These are phyloP conservation scores for Centruroides sculpturatus DNA, from an alignment of 1,140 invertebrate genomes.

Conservation along the genomic window DNA sequence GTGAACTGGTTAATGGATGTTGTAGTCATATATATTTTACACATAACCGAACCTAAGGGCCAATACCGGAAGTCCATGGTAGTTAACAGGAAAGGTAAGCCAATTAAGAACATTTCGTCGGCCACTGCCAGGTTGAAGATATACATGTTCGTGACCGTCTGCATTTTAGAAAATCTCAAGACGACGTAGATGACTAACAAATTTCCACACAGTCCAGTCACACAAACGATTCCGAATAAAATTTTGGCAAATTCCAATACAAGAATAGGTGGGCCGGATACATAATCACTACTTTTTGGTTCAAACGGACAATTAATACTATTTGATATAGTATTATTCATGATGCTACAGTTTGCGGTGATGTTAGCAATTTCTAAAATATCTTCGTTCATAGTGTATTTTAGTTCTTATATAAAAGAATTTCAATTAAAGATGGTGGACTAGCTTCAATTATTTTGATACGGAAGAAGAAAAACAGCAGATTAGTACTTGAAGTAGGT, in stretches of 20 bases:
- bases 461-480: too few relatives aligned
- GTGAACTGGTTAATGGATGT: conserved; percentile 94
- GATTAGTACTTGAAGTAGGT: too few relatives aligned
- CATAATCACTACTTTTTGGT: too few relatives aligned
- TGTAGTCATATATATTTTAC: conserved; percentile 80
- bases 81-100: conserved; percentile 78
- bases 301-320: too few relatives aligned
- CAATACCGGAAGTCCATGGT: conserved; percentile 71
- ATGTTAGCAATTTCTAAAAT: too few relatives aligned
- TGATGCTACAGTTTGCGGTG: too few relatives aligned
- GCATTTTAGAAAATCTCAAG: conserved; percentile 84
- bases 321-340: too few relatives aligned
- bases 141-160: conserved; percentile 94
- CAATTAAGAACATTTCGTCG: conserved; percentile 84
- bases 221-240: conserved; percentile 50
- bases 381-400: too few relatives aligned
- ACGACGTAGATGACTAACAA: conserved; percentile 92
- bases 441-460: too few relatives aligned
- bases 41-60: conserved; percentile 84
- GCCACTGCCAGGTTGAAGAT: conserved; percentile 92
- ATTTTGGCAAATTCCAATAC: conserved; percentile 19
- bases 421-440: too few relatives aligned
- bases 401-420: too few relatives aligned
- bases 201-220: conserved; percentile 80
- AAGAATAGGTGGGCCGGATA: not conserved